Percentiles rank a stretch among this genome's conserved stretches.
Evolutionary conservation across 2,113 vertebrate species (phyloP).

Genomic region (Microcebus ravelobensis): DNA sequence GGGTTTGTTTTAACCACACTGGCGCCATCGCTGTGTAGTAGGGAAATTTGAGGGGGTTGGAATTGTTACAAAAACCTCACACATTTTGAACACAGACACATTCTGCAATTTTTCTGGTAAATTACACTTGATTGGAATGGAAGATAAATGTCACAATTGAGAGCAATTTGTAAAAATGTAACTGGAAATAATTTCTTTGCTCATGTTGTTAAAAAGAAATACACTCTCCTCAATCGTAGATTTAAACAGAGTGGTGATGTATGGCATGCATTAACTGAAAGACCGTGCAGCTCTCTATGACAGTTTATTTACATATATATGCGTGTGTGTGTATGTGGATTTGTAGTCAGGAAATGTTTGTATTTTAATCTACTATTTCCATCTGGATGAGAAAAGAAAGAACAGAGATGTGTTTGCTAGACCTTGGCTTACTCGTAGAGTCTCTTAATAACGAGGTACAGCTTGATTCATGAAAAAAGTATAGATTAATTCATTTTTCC

Average conservation of each 20-base stretch:
- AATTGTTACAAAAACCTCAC: neutral
- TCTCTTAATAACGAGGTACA: neutral
- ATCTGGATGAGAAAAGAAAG: neutral
- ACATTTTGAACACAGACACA: slow-evolving; percentile 63
- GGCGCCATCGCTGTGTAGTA: neutral
- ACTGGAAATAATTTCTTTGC: slow-evolving; percentile 78
- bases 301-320: neutral
- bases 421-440: neutral
- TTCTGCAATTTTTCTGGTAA: slow-evolving; percentile 66
- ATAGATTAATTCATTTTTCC: neutral
- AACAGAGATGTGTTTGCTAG: neutral
- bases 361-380: slow-evolving; percentile 51
- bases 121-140: slow-evolving; percentile 75
- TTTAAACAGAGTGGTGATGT: slow-evolving; percentile 42
- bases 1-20: slow-evolving; percentile 9
- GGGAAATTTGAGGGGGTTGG: neutral
- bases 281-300: neutral
- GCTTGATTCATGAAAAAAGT: neutral
- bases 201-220: slow-evolving; percentile 70
- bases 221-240: slow-evolving; percentile 47
- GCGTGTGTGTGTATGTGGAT: neutral
- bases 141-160: slow-evolving; percentile 78
- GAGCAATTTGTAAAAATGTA: slow-evolving; percentile 76
- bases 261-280: neutral
- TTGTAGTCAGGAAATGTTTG: slow-evolving; percentile 25